Percentiles rank a stretch among this genome's conserved stretches.
Conservation (phyloP, 2,888 invertebrate genomes). For the Schizaphis graminum region DNA sequence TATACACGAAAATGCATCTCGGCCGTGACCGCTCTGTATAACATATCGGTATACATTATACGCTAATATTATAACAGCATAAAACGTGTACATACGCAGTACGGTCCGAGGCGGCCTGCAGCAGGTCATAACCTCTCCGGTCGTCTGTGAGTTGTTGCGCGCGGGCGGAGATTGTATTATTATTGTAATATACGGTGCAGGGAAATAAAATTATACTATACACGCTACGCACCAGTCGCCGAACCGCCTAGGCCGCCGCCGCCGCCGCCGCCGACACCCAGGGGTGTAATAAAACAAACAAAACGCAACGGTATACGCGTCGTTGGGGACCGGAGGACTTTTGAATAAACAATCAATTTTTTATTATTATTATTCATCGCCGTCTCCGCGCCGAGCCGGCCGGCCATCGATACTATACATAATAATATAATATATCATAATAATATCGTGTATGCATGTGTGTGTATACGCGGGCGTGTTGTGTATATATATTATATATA, state of each 20-base stretch:
- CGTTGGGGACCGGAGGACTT: constrained; percentile 44
- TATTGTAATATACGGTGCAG: not conserved
- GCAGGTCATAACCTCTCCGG: not conserved
- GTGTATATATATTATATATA: not conserved
- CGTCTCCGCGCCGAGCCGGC: constrained; percentile 9
- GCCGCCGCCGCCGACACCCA: not conserved
- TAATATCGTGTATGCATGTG: not conserved
- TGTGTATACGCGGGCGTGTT: not conserved
- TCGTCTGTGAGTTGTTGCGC: not conserved
- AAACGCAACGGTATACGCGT: not conserved
- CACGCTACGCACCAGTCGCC: not conserved
- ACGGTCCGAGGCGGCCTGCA: not conserved
- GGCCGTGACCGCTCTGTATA: not conserved
- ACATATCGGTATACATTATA: not conserved
- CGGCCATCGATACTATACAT: constrained; percentile 30
- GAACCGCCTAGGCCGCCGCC: not conserved
- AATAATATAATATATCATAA: constrained; percentile 7
- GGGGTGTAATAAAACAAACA: constrained; percentile 64
- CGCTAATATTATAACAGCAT: not conserved
- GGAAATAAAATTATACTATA: not conserved
- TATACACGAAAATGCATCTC: not conserved
- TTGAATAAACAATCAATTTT: constrained; percentile 66
- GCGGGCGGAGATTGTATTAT: not conserved
- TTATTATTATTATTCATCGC: constrained; percentile 54
- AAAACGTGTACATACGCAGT: not conserved